Conservation (phyloP, 2,113 vertebrate genomes). For the Cephalopholis sonnerati region DNA sequence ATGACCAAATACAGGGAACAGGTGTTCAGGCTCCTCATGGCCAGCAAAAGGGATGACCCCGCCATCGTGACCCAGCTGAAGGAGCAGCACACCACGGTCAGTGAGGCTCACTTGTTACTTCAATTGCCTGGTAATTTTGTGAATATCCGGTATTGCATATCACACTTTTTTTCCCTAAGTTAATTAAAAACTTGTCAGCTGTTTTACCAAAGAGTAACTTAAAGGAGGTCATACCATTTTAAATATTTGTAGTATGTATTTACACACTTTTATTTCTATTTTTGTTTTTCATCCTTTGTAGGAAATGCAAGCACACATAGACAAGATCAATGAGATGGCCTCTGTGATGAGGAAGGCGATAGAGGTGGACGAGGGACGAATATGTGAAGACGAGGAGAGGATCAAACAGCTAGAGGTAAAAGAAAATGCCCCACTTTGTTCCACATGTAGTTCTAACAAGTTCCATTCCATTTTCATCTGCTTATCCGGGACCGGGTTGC, state of each 20-base stretch:
- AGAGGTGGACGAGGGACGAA: constrained; percentile 92
- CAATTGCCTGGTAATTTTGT: background rate
- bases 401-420: constrained; percentile 94
- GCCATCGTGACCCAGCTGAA: constrained; percentile 93
- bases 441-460: no score
- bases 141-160: background rate
- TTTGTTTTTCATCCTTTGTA: constrained; percentile 56
- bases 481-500: no score
- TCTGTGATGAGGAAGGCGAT: constrained; percentile 97
- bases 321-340: constrained; percentile 98
- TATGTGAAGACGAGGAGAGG: constrained; percentile 93
- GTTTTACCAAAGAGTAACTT: background rate
- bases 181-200: background rate
- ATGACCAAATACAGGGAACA: constrained; percentile 99
- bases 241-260: background rate
- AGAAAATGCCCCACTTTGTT: background rate
- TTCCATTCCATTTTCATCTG: no score
- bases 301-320: constrained; percentile 95
- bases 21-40: constrained; percentile 95
- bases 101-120: constrained; percentile 1
- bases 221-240: background rate
- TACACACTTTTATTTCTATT: background rate
- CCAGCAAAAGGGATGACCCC: constrained; percentile 94
- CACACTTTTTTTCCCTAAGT: background rate
- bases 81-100: constrained; percentile 96